A percentile compares a stretch with the other conserved stretches of the same genome.
Evolutionary conservation across 2,888 invertebrate genomes (phyloP).

Genomic region (Nymphalis urticae): DNA sequence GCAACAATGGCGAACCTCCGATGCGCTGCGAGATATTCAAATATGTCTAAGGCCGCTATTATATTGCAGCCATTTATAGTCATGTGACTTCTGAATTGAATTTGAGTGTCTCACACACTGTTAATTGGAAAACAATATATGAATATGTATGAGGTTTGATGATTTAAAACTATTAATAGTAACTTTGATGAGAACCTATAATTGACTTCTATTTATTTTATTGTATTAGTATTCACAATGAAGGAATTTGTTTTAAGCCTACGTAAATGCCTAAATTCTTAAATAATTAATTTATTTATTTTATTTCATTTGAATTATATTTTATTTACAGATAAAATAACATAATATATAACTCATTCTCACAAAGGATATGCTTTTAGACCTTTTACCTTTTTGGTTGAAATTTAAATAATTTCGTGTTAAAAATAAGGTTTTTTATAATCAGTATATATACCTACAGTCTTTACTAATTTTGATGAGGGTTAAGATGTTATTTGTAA

Average conservation of each 20-base stretch:
- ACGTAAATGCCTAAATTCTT: no score
- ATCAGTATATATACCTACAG: background rate
- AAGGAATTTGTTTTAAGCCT: no score
- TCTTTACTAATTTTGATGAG: background rate
- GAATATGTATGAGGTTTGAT: slow-evolving; percentile 36
- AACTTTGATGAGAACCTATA: background rate
- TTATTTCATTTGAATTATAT: no score
- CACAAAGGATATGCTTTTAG: no score
- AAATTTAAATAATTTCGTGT: no score
- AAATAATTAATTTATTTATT: no score
- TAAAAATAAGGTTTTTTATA: no score
- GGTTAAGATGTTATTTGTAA: background rate
- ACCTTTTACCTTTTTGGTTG: no score
- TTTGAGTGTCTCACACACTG: slow-evolving; percentile 45
- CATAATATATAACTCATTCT: no score
- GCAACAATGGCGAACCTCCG: slow-evolving; percentile 75
- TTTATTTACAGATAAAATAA: no score
- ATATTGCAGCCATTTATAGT: slow-evolving; percentile 70
- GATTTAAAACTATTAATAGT: slow-evolving; percentile 25
- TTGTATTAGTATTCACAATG: background rate
- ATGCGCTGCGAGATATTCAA: slow-evolving; percentile 79
- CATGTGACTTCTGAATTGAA: slow-evolving; percentile 49
- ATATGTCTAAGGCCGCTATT: slow-evolving; percentile 77
- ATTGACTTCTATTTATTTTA: background rate
- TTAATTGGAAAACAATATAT: slow-evolving; percentile 44